Evolutionary conservation across 2,797 vertebrate genomes (phyloP).

Genomic region (Sylvia borin): DNA sequence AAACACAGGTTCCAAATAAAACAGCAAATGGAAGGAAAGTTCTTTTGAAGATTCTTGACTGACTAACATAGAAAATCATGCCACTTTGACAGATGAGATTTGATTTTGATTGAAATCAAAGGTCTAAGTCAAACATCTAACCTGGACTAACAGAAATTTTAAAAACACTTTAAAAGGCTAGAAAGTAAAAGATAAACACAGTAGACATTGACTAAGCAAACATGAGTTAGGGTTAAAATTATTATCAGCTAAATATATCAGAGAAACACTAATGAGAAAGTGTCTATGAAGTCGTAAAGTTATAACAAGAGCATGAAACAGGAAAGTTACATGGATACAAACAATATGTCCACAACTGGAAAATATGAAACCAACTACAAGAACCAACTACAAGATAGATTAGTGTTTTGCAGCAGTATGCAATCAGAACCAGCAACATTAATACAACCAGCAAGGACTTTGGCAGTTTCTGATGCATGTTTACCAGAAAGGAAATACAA

Average conservation of each 20-base stretch:
- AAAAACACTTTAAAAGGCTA: not conserved
- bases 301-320: not conserved
- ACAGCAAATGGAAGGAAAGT: not conserved
- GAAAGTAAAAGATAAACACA: not conserved
- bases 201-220: not conserved
- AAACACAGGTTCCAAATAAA: not conserved
- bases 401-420: not conserved
- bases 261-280: not conserved
- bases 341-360: not conserved
- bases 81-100: not conserved
- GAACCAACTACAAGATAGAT: not conserved
- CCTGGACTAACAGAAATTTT: not conserved
- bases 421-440: not conserved
- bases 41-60: not conserved
- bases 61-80: not conserved
- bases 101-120: not conserved
- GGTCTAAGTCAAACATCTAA: not conserved
- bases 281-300: not conserved
- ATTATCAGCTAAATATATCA: not conserved
- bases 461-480: not conserved
- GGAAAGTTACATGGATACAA: not conserved
- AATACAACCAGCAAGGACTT: not conserved
- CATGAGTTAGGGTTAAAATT: not conserved
- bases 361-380: not conserved
- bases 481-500: not conserved